Base-by-base conservation (phyloP, 2,888 invertebrate genomes). In the Scaptomyza reducta region DNA sequence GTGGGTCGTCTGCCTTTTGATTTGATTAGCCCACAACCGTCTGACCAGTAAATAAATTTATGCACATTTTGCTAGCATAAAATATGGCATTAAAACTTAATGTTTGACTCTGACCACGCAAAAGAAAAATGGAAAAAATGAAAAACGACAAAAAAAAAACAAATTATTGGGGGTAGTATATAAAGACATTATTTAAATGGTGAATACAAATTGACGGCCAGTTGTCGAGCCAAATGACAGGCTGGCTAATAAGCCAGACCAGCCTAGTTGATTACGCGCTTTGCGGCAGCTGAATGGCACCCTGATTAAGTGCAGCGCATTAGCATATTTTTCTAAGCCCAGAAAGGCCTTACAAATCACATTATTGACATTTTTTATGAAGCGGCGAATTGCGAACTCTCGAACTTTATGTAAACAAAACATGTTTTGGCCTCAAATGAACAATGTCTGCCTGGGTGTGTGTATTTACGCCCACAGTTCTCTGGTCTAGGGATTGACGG, bases 81-180 rank as follows among this genome's bases (percentile, higher is more conserved):
- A 85, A 85, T 83, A 85, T 87, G 86, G 86, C 83, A 85, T 84
- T 84, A 84, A 83, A 85, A 82, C 70, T 79, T 87, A 87, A 84
- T 84, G 84, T 84, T 68, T 78, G 64, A 67, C 80, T 74, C 51
- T n/a, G 41, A 16, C 70, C 83, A 79, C 79, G 83, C 70, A 33
- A 35, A 25, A 27, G 25, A 38, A 40, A 44, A 25, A 22, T 9
- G 5, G 22, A 29, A 31, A 38, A 41, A 47, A 53, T 11, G 4
- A 7, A n/a, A 14, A 16, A 10, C 14, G 14, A 29, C 57, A 33
- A 33, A 7, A 13, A 14, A 11, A 16, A 42, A 33, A 29, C 16
- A 45, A 38, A 35, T 40, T 50, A 44, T 49, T 31, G 42, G 41
- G 51, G 22, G 51, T 40, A 13, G 46, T 33, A 40, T 62, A 87